Conservation (phyloP, 2,113 vertebrate species). For the Aplodontia rufa region DNA sequence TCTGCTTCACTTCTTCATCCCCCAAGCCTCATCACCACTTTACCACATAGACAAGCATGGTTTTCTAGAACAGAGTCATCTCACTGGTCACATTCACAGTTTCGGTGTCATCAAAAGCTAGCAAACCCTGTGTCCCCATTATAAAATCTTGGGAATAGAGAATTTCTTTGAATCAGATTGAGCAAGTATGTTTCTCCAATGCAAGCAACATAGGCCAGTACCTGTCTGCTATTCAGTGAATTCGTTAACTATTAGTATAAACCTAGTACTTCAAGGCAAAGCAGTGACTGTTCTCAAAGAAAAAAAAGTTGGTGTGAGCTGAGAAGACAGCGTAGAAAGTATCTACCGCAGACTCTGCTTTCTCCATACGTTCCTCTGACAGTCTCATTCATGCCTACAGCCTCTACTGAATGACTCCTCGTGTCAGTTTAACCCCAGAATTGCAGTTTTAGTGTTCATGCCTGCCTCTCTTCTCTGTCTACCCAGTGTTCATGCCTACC, state of each 20-base stretch:
- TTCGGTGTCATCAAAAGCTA: not conserved
- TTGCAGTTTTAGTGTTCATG: not conserved
- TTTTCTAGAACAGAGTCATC: not conserved
- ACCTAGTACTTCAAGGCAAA: not conserved
- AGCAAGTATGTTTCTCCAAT: not conserved
- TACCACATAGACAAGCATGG: not conserved
- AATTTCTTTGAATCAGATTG: not conserved
- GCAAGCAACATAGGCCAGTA: not conserved
- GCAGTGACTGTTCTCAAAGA: not conserved
- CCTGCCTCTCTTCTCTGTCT: not conserved
- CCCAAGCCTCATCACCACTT: not conserved
- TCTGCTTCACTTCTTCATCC: not conserved
- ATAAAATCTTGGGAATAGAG: not conserved
- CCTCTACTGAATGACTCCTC: not conserved
- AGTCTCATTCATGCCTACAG: not conserved
- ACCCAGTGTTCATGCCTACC: not conserved
- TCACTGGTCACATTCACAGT: not conserved
- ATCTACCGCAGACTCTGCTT: not conserved
- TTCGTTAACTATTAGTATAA: not conserved
- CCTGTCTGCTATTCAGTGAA: not conserved
- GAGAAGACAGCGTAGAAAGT: not conserved
- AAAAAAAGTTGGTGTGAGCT: not conserved
- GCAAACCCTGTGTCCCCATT: not conserved
- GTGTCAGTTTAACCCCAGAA: not conserved
- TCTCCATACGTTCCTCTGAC: not conserved